These are phyloP conservation scores for Manacus vitellinus DNA, from an alignment of 2,113 vertebrate genomes.

Conservation along the genomic window DNA sequence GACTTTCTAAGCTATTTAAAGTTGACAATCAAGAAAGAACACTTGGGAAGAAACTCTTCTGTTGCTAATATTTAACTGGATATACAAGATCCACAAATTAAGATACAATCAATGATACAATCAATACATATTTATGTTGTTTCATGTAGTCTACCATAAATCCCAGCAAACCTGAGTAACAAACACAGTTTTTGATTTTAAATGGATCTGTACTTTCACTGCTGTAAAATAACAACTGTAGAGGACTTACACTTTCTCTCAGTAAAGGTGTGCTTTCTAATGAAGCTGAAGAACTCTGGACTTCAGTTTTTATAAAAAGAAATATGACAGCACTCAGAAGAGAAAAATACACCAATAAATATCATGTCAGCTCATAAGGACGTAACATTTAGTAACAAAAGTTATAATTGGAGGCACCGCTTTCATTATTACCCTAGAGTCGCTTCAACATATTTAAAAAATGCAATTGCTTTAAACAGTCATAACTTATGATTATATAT, in stretches of 20 bases:
- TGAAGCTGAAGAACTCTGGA: conserved; percentile 55
- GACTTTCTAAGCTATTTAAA: not conserved
- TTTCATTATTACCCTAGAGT: not conserved
- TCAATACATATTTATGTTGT: not conserved
- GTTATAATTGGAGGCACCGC: not conserved
- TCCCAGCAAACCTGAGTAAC: not conserved
- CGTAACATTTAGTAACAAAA: not conserved
- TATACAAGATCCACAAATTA: not conserved
- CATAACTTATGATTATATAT: not conserved
- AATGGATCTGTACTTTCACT: not conserved
- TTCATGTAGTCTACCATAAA: not conserved
- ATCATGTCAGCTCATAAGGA: not conserved
- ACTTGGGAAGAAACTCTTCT: not conserved
- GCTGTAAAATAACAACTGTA: not conserved
- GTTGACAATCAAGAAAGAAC: not conserved
- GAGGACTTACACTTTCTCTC: conserved; percentile 81
- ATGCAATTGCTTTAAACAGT: not conserved
- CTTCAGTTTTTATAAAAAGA: conserved; percentile 88
- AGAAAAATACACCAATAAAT: conserved; percentile 43
- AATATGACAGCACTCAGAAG: conserved; percentile 86
- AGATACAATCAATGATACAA: not conserved
- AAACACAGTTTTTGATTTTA: not conserved
- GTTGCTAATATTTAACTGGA: not conserved
- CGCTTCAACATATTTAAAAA: not conserved
- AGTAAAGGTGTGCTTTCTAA: conserved; percentile 77